Evolutionary conservation across 2,113 vertebrate species (phyloP).

Genomic region (Odontesthes bonariensis): DNA sequence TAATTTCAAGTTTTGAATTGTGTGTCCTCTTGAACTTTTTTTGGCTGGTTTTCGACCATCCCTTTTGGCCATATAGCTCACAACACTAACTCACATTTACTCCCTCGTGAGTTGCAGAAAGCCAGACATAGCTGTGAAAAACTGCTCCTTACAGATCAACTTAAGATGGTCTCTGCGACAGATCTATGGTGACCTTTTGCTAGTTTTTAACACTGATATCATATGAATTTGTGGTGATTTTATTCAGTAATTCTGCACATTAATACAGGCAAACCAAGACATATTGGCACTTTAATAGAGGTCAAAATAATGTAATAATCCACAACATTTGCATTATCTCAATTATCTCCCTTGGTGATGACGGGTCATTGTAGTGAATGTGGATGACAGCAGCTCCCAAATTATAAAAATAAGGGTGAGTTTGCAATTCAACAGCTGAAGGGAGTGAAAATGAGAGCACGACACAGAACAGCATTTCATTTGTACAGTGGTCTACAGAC

Average conservation of each 20-base stretch:
- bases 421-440: neutral
- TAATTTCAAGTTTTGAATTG: neutral
- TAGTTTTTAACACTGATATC: neutral
- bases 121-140: conserved; percentile 3
- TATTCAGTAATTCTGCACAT: conserved; percentile 24
- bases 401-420: neutral
- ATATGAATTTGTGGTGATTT: conserved; percentile 22
- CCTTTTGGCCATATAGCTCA: neutral
- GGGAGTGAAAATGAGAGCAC: neutral
- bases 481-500: neutral
- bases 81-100: neutral
- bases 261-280: conserved; percentile 40
- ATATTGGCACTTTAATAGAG: conserved; percentile 29
- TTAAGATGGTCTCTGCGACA: neutral
- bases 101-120: neutral
- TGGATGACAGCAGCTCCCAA: conserved; percentile 5
- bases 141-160: neutral
- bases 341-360: neutral
- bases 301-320: conserved; percentile 35
- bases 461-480: neutral
- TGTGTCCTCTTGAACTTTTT: neutral
- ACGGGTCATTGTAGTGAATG: neutral
- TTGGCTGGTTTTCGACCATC: neutral
- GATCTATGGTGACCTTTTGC: neutral
- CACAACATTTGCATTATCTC: conserved; percentile 27